Conservation (phyloP, 2,888 invertebrate species). For the Agonum fuliginosum region DNA sequence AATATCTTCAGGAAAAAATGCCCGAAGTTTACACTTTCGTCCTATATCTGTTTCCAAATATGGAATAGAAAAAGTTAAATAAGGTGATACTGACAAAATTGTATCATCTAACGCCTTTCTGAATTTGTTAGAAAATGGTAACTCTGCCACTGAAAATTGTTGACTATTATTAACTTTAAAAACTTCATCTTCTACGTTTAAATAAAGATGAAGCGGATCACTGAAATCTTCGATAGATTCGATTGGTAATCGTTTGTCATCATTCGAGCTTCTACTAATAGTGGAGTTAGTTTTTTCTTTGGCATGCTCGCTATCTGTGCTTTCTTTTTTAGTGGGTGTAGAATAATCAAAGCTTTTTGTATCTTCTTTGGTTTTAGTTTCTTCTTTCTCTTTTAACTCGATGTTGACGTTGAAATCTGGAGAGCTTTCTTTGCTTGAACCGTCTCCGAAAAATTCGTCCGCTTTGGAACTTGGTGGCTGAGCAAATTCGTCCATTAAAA, state of each 20-base stretch:
- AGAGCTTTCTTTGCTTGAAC: conserved; percentile 69
- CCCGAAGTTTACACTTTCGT: conserved; percentile 82
- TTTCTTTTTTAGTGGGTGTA: conserved; percentile 29
- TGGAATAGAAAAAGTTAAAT: conserved; percentile 88
- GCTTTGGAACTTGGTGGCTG: conserved; percentile 79
- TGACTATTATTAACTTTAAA: conserved; percentile 69
- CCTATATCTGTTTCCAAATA: conserved; percentile 91
- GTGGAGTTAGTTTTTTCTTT: conserved; percentile 41
- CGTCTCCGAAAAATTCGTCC: conserved; percentile 71
- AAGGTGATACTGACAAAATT: conserved; percentile 90
- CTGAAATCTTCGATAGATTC: conserved; percentile 85
- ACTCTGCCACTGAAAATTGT: conserved; percentile 75
- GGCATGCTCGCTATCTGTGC: background rate
- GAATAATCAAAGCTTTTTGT: conserved; percentile 28
- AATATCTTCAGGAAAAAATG: conserved; percentile 83
- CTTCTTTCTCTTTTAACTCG: conserved; percentile 25
- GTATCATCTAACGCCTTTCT: conserved; percentile 84
- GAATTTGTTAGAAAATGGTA: conserved; percentile 81
- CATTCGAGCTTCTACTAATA: conserved; percentile 62
- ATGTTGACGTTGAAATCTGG: conserved; percentile 64
- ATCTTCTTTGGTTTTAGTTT: conserved; percentile 52
- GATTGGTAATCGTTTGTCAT: conserved; percentile 71
- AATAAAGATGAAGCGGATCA: conserved; percentile 82
- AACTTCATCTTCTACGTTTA: conserved; percentile 64
- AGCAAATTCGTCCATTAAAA: conserved; percentile 91